A percentile compares a stretch with the other conserved stretches of the same genome.
Conservation (phyloP, 2,797 vertebrate genomes). For the Telmatherina bonti region DNA sequence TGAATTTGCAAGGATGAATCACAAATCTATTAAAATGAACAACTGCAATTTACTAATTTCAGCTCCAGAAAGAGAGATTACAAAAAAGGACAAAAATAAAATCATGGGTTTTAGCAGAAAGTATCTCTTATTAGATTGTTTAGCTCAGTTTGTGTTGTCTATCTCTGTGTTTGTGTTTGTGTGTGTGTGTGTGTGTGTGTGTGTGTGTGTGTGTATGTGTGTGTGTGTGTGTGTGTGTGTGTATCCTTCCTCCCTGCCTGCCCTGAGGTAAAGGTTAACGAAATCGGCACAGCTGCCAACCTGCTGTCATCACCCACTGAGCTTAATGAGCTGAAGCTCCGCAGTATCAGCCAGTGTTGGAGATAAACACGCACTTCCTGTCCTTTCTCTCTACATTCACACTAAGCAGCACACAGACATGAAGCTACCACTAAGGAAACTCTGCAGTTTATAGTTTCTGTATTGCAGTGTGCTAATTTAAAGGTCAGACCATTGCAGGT, state of each 20-base stretch:
- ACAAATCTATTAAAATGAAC: slow-evolving; percentile 10
- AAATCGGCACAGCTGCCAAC: slow-evolving; percentile 77
- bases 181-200: no score
- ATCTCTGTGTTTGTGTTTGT: no score
- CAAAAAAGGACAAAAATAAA: not conserved
- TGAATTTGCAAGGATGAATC: not conserved
- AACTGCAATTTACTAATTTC: slow-evolving; percentile 15
- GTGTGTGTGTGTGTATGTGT: no score
- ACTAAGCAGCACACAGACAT: slow-evolving; percentile 7
- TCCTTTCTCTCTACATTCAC: slow-evolving; percentile 6
- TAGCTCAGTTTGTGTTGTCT: slow-evolving; percentile 42
- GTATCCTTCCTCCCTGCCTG: slow-evolving; percentile 45
- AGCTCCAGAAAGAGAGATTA: not conserved
- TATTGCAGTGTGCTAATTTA: slow-evolving; percentile 20
- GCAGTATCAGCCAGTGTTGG: slow-evolving; percentile 43
- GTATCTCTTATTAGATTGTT: slow-evolving; percentile 44
- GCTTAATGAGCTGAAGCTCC: slow-evolving; percentile 73
- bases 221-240: slow-evolving; percentile 32
- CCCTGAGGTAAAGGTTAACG: slow-evolving; percentile 80
- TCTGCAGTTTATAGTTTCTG: slow-evolving; percentile 9
- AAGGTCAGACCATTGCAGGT: slow-evolving; percentile 21
- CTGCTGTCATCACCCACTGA: slow-evolving; percentile 72
- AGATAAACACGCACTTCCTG: slow-evolving; percentile 21
- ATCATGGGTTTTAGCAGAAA: slow-evolving; percentile 21
- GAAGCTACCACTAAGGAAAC: slow-evolving; percentile 1